Evolutionary conservation across 2,797 vertebrate genomes (phyloP).

Genomic region (Anguilla pacifica): DNA sequence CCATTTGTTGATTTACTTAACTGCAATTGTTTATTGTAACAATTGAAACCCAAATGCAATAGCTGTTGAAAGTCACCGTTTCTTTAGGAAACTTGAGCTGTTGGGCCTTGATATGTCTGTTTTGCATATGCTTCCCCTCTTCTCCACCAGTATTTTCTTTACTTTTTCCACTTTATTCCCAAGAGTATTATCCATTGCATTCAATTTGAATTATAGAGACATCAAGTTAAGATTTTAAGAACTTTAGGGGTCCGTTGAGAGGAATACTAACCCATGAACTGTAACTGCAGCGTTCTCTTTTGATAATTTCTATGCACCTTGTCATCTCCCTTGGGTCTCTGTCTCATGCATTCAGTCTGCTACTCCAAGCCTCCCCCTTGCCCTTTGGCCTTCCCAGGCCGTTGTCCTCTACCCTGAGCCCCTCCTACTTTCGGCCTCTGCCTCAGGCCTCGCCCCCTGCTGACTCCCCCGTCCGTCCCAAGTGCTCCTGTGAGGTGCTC

Average conservation of each 20-base stretch:
- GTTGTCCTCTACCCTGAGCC: neutral
- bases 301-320: neutral
- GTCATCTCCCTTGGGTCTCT: neutral
- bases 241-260: neutral
- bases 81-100: neutral
- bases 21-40: too few relatives aligned
- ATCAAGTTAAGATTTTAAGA: neutral
- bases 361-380: neutral
- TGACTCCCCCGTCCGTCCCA: neutral
- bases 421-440: neutral
- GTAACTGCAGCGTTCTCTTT: neutral
- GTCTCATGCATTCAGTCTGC: too few relatives aligned
- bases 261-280: neutral
- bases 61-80: neutral
- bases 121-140: neutral
- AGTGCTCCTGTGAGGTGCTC: conserved; percentile 23
- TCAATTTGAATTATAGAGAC: neutral
- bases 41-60: too few relatives aligned
- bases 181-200: neutral
- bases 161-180: neutral
- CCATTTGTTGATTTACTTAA: too few relatives aligned
- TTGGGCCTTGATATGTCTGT: neutral
- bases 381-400: neutral
- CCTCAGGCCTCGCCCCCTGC: neutral
- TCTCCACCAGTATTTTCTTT: too few relatives aligned